These are phyloP conservation scores for Tychaedon coryphoeus DNA, from an alignment of 2,113 vertebrate species.

Conservation along the genomic window DNA sequence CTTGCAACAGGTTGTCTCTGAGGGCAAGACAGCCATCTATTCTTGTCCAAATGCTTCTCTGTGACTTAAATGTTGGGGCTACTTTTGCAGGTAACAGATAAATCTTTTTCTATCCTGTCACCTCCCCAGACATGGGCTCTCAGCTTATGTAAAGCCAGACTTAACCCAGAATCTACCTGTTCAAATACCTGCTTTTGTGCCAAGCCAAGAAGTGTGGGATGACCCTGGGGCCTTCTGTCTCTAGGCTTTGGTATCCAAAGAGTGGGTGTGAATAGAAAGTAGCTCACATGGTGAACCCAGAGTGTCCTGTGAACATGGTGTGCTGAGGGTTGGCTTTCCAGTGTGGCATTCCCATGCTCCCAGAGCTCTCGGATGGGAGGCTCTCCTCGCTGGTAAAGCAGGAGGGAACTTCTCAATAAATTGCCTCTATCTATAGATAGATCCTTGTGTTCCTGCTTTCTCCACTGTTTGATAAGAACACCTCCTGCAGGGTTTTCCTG, in stretches of 20 bases:
- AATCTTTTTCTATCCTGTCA: neutral
- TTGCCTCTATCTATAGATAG: neutral
- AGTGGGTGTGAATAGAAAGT: neutral
- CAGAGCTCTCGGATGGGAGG: neutral
- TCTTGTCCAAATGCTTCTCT: neutral
- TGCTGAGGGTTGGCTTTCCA: neutral
- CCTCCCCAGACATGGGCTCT: neutral
- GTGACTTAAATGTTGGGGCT: neutral
- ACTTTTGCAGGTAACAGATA: neutral
- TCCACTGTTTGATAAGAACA: neutral
- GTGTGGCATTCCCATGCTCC: neutral
- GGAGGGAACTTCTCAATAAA: neutral
- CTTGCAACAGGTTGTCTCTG: neutral
- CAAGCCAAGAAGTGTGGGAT: neutral
- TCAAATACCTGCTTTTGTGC: neutral
- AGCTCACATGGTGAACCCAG: neutral
- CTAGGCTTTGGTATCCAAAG: neutral
- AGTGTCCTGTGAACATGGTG: neutral
- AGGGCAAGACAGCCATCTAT: neutral
- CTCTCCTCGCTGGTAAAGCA: neutral
- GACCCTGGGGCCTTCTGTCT: neutral
- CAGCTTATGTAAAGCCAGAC: slow-evolving; percentile 12
- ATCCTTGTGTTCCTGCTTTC: neutral
- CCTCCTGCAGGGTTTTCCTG: neutral
- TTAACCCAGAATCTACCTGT: slow-evolving; percentile 1